These are phyloP conservation scores for Malaclemys terrapin DNA, from an alignment of 2,113 vertebrate species.

Conservation along the genomic window DNA sequence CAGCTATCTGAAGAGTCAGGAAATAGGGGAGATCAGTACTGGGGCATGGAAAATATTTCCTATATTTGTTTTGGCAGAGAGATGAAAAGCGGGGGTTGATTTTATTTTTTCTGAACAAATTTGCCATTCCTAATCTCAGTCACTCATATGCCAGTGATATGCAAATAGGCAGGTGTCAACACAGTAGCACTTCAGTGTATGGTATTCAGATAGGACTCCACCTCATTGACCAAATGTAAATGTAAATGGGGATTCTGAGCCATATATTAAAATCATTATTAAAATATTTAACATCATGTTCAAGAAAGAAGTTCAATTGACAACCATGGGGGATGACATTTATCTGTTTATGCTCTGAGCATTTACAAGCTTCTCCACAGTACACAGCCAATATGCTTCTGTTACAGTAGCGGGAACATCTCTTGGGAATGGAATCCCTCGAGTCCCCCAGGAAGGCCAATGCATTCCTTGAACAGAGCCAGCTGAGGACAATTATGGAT, in stretches of 20 bases:
- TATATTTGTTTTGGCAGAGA: neutral
- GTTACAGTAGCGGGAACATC: slow-evolving; percentile 41
- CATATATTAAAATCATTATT: neutral
- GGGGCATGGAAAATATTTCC: neutral
- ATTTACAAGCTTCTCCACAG: slow-evolving; percentile 48
- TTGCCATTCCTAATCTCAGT: neutral
- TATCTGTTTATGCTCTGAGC: slow-evolving; percentile 7
- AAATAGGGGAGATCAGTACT: neutral
- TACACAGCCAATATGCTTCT: slow-evolving; percentile 45
- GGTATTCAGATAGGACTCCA: neutral
- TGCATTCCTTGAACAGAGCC: neutral
- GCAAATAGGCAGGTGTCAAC: neutral
- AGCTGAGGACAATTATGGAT: neutral
- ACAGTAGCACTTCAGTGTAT: neutral
- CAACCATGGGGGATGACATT: neutral
- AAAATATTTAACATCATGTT: neutral
- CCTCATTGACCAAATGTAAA: neutral
- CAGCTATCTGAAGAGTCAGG: neutral
- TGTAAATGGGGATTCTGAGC: neutral
- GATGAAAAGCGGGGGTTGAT: neutral
- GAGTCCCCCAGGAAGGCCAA: slow-evolving; percentile 9
- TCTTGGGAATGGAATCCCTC: slow-evolving; percentile 48
- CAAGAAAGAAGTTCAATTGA: neutral
- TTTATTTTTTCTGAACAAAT: neutral
- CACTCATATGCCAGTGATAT: neutral